Conservation (phyloP, 2,888 invertebrate species). For the Pelosia muscerda region DNA sequence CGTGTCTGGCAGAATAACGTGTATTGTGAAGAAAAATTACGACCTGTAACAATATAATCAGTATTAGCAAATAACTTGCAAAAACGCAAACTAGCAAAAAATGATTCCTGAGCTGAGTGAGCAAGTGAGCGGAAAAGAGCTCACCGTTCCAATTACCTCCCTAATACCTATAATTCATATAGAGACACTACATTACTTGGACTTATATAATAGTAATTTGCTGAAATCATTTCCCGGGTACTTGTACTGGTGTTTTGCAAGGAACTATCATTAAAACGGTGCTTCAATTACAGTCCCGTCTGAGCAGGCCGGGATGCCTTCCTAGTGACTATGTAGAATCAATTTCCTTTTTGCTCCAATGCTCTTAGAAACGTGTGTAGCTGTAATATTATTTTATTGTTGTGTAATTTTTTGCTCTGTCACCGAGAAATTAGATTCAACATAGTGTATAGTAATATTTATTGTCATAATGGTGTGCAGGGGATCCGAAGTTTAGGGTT, state of each 20-base stretch:
- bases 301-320: slow-evolving; percentile 63
- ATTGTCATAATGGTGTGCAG: neutral
- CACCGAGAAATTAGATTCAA: neutral
- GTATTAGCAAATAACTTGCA: neutral
- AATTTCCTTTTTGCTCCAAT: slow-evolving; percentile 43
- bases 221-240: slow-evolving; percentile 70
- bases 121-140: slow-evolving; percentile 36
- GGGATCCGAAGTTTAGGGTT: too few relatives aligned
- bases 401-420: neutral
- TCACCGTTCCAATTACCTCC: slow-evolving; percentile 35
- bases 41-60: slow-evolving; percentile 68
- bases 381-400: slow-evolving; percentile 1
- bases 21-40: slow-evolving; percentile 70
- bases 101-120: slow-evolving; percentile 36
- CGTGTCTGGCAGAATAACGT: slow-evolving; percentile 87
- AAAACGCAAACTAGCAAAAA: slow-evolving; percentile 22
- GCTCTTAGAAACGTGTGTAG: slow-evolving; percentile 37
- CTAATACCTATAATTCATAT: slow-evolving; percentile 49
- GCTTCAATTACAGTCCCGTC: slow-evolving; percentile 70
- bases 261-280: slow-evolving; percentile 83
- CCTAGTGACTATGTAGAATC: slow-evolving; percentile 51
- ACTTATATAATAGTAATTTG: slow-evolving; percentile 76
- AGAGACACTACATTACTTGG: slow-evolving; percentile 56
- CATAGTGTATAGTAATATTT: too few relatives aligned
- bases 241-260: slow-evolving; percentile 68